Percentiles rank a stretch among this genome's conserved stretches.
These are phyloP conservation scores for Cheilinus undulatus DNA, from an alignment of 2,113 vertebrate genomes.

Conservation along the genomic window DNA sequence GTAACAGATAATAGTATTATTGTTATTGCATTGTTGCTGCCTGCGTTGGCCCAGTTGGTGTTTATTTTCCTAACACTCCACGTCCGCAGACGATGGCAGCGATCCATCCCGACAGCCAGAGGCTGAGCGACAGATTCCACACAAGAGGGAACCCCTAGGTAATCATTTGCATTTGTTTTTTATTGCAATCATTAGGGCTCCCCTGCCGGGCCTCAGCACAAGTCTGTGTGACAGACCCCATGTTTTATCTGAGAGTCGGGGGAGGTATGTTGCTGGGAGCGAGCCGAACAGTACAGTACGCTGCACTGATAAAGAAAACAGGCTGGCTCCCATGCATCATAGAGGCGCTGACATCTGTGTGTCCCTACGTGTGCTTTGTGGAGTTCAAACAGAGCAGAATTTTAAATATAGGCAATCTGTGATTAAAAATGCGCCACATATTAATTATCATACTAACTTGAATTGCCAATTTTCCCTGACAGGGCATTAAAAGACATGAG, in stretches of 20 bases:
- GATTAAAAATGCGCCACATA: slow-evolving; percentile 51
- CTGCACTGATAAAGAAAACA: slow-evolving; percentile 70
- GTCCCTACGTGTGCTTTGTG: slow-evolving; percentile 49
- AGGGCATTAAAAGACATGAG: slow-evolving; percentile 26
- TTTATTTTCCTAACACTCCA: slow-evolving; percentile 76
- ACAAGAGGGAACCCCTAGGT: slow-evolving; percentile 81
- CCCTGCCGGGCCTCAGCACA: slow-evolving; percentile 72
- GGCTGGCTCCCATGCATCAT: slow-evolving; percentile 64
- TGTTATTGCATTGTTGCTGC: slow-evolving; percentile 74
- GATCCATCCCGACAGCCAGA: slow-evolving; percentile 79
- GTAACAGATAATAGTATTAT: slow-evolving; percentile 71
- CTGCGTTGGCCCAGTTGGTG: slow-evolving; percentile 69
- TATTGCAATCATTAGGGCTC: slow-evolving; percentile 82
- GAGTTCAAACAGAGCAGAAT: slow-evolving; percentile 8
- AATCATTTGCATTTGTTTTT: slow-evolving; percentile 85
- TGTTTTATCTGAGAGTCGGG: slow-evolving; percentile 80
- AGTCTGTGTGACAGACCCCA: slow-evolving; percentile 77
- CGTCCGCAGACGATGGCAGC: slow-evolving; percentile 72
- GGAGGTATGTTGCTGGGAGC: slow-evolving; percentile 75
- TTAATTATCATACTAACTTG: slow-evolving; percentile 55
- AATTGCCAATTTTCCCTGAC: slow-evolving; percentile 31
- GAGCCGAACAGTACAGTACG: slow-evolving; percentile 63
- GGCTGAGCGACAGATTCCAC: slow-evolving; percentile 80
- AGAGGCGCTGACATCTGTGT: slow-evolving; percentile 57
- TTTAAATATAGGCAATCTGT: slow-evolving; percentile 42